phyloP scores from a whole-genome alignment of 2,888 invertebrate genomes.

The Salticus scenicus region DNA sequence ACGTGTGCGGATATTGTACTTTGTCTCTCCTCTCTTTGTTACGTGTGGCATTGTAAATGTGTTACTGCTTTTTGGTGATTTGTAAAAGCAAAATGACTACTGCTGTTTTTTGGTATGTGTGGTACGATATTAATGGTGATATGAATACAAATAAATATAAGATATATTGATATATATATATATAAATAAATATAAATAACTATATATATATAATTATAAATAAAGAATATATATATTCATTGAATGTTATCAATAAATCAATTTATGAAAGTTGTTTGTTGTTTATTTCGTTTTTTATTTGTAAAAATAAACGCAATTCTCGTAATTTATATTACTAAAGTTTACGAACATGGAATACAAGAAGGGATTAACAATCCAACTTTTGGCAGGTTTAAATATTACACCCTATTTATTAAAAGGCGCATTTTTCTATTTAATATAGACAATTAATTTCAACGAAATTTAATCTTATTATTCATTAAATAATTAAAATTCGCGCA shows the following conservation, averaged over 20 bases:
- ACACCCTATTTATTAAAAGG: too few species aligned
- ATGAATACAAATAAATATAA: conserved; percentile 39
- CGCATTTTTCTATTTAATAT: too few species aligned
- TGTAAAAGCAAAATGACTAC: conserved; percentile 14
- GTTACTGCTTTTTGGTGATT: conserved; percentile 45
- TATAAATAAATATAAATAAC: conserved; percentile 22
- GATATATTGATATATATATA: conserved; percentile 4
- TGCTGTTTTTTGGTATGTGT: conserved; percentile 39
- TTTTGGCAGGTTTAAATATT: too few species aligned
- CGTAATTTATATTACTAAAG: too few species aligned
- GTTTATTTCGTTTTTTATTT: neutral
- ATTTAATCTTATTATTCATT: too few species aligned
- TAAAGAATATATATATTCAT: conserved; percentile 57
- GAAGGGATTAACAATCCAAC: too few species aligned
- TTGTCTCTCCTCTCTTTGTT: conserved; percentile 27
- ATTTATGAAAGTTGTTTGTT: conserved; percentile 38
- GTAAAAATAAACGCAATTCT: too few species aligned
- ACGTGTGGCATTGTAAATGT: conserved; percentile 36
- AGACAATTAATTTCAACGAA: too few species aligned
- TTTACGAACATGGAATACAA: too few species aligned
- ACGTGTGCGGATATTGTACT: conserved; percentile 23
- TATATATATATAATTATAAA: conserved; percentile 40
- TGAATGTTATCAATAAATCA: conserved; percentile 68
- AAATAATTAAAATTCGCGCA: too few species aligned
- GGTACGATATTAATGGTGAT: conserved; percentile 61